Conservation (phyloP, 2,113 vertebrate genomes). For the Sinocyclocheilus maitianheensis region DNA sequence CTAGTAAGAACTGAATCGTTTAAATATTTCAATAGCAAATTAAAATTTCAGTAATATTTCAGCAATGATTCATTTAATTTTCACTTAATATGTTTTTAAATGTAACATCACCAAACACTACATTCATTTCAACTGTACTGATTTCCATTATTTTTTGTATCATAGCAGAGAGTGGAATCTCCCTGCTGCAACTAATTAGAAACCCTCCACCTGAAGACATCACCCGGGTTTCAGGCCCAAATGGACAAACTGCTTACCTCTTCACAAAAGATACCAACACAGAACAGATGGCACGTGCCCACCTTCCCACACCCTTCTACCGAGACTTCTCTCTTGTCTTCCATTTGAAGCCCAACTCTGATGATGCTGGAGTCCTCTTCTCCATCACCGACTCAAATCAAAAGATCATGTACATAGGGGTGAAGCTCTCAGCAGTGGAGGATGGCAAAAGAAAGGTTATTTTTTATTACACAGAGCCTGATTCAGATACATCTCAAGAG, state of each 20-base stretch:
- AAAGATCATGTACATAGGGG: constrained; percentile 80
- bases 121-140: background rate
- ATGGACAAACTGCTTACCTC: constrained; percentile 71
- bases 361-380: constrained; percentile 79
- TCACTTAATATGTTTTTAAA: background rate
- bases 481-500: constrained; percentile 68
- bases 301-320: constrained; percentile 83
- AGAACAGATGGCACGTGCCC: constrained; percentile 79
- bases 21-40: background rate
- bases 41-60: background rate
- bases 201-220: constrained; percentile 75
- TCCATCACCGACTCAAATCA: constrained; percentile 82
- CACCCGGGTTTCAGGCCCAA: constrained; percentile 67
- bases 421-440: constrained; percentile 81
- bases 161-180: constrained; percentile 77
- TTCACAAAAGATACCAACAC: constrained; percentile 73
- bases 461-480: constrained; percentile 88
- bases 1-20: background rate
- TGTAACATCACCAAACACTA: background rate
- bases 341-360: constrained; percentile 77
- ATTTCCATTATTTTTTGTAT: constrained; percentile 17
- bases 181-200: constrained; percentile 86
- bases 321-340: constrained; percentile 88
- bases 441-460: constrained; percentile 74
- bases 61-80: background rate